These are phyloP conservation scores for Unio delphinus DNA, from an alignment of 2,888 invertebrate species.

Conservation along the genomic window DNA sequence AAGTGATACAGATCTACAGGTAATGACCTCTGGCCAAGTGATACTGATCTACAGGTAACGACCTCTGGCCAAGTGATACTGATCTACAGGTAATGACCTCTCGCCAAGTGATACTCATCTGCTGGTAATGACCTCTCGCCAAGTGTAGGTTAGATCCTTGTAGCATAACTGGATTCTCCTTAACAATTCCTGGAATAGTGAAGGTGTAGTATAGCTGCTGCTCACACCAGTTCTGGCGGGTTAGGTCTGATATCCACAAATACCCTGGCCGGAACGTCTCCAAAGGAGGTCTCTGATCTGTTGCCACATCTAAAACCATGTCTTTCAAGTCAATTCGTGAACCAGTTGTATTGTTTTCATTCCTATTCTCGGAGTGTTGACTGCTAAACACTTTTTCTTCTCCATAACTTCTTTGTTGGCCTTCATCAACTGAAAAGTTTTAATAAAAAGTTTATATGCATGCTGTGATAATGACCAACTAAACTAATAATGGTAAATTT, in stretches of 20 bases:
- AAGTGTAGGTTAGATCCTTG: slow-evolving; percentile 60
- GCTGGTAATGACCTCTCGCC: slow-evolving; percentile 50
- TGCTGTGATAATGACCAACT: no score
- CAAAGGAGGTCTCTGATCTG: slow-evolving; percentile 32
- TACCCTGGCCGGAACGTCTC: slow-evolving; percentile 51
- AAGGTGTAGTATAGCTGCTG: slow-evolving; percentile 61
- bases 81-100: no score
- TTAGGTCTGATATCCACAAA: slow-evolving; percentile 62
- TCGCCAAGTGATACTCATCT: no score
- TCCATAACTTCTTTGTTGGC: no score
- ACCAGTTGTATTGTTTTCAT: no score
- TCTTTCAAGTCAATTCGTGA: no score
- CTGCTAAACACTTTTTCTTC: no score
- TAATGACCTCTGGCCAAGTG: no score
- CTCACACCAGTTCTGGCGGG: slow-evolving; percentile 66
- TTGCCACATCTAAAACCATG: slow-evolving; percentile 10
- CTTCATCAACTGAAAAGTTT: no score
- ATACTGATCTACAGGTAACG: neutral
- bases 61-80: slow-evolving; percentile 61
- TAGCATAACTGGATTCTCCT: slow-evolving; percentile 55
- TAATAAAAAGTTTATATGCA: no score
- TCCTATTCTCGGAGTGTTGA: no score
- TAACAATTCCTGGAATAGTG: slow-evolving; percentile 47
- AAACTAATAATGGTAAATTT: no score
- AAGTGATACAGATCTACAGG: slow-evolving; percentile 34